Percentiles rank a stretch among this genome's conserved stretches.
These are phyloP conservation scores for Glyphotaelius pellucidus DNA, from an alignment of 2,888 invertebrate species.

Conservation along the genomic window DNA sequence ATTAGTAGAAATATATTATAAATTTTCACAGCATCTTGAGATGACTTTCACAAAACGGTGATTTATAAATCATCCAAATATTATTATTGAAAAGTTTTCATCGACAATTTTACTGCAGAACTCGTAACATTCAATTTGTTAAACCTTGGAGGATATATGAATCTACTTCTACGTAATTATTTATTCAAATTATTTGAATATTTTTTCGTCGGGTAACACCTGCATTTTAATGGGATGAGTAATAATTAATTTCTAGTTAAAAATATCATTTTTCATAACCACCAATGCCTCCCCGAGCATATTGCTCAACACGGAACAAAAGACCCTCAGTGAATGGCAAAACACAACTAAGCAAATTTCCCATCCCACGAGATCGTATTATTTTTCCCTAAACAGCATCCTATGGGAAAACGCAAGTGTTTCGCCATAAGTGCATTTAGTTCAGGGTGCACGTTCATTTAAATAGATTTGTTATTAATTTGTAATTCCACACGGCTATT, in stretches of 20 bases:
- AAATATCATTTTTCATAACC: neutral
- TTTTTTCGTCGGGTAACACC: neutral
- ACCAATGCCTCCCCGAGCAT: neutral
- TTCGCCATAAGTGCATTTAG: neutral
- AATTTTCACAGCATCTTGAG: too few relatives aligned
- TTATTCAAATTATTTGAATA: neutral
- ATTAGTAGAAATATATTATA: too few relatives aligned
- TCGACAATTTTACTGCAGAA: too few relatives aligned
- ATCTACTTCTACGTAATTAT: neutral
- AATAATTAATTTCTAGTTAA: neutral
- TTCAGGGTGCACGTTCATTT: constrained; percentile 2
- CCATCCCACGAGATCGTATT: constrained; percentile 16
- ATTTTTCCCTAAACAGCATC: neutral
- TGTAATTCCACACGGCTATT: constrained; percentile 60
- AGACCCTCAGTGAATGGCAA: neutral
- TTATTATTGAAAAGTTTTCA: too few relatives aligned
- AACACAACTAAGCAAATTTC: neutral
- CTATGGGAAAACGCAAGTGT: constrained; percentile 32
- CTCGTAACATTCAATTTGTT: neutral
- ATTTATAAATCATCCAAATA: too few relatives aligned
- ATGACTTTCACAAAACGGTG: too few relatives aligned
- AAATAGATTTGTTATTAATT: constrained; percentile 63
- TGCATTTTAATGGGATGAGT: neutral
- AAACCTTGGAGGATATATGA: neutral
- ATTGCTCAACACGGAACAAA: constrained; percentile 8